phyloP scores from a whole-genome alignment of 2,888 invertebrate species.

The Sarcophaga subvicina region DNA sequence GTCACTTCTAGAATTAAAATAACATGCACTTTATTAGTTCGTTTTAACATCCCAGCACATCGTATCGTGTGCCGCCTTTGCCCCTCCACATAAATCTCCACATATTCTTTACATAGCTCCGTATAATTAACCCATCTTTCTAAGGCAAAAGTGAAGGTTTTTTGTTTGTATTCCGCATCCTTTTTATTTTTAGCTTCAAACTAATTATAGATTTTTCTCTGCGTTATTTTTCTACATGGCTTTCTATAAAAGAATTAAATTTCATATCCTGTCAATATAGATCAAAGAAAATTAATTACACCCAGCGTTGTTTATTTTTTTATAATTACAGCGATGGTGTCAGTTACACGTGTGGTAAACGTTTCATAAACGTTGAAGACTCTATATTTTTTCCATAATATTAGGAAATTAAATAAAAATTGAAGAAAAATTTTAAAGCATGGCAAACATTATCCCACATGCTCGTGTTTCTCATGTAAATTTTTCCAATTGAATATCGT shows the following conservation, averaged over 20 bases:
- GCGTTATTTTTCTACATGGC: not conserved
- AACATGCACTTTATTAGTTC: too few species aligned
- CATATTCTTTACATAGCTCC: too few species aligned
- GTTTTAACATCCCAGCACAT: too few species aligned
- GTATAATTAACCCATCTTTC: too few species aligned
- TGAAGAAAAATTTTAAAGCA: not conserved
- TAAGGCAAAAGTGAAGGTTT: too few species aligned
- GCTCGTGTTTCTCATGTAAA: not conserved
- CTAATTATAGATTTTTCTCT: not conserved
- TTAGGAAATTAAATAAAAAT: not conserved
- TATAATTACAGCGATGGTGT: not conserved
- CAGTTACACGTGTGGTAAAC: slow-evolving; percentile 30
- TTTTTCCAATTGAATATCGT: not conserved
- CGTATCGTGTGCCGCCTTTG: too few species aligned
- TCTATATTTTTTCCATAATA: too few species aligned
- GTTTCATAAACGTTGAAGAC: too few species aligned
- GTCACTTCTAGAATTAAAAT: too few species aligned
- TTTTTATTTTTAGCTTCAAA: not conserved
- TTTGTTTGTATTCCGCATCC: too few species aligned
- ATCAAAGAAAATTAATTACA: slow-evolving; percentile 1
- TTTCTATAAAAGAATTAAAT: not conserved
- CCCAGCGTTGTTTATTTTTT: not conserved
- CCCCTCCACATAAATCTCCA: too few species aligned
- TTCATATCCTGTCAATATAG: slow-evolving; percentile 1
- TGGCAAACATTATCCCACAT: too few species aligned